phyloP scores from a whole-genome alignment of 1,140 invertebrate genomes.

The Pogonognathellus flavescens region DNA sequence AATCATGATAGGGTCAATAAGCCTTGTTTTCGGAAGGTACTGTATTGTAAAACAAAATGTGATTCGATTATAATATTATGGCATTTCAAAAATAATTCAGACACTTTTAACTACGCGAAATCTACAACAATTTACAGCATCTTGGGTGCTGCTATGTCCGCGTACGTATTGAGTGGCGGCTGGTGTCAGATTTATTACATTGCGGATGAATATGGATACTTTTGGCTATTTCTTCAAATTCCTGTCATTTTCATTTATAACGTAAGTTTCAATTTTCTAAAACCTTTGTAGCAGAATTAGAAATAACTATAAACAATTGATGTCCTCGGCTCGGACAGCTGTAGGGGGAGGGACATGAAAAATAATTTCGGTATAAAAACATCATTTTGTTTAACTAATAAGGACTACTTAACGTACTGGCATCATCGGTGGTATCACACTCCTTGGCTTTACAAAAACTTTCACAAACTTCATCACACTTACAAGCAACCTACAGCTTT shows the following conservation, averaged over 20 bases:
- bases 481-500: slow-evolving; percentile 83
- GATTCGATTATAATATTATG: too few relatives aligned
- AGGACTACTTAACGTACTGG: slow-evolving; percentile 81
- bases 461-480: slow-evolving; percentile 82
- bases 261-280: slow-evolving; percentile 70
- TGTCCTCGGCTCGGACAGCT: too few relatives aligned
- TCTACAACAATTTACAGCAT: slow-evolving; percentile 68
- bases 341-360: too few relatives aligned
- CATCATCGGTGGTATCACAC: slow-evolving; percentile 79
- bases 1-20: slow-evolving; percentile 76
- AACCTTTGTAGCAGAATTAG: too few relatives aligned
- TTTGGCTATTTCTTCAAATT: slow-evolving; percentile 78
- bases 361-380: too few relatives aligned
- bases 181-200: slow-evolving; percentile 77
- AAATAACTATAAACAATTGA: too few relatives aligned
- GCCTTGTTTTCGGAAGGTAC: slow-evolving; percentile 73
- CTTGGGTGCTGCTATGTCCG: slow-evolving; percentile 75
- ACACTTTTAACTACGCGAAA: too few relatives aligned
- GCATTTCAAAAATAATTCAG: too few relatives aligned
- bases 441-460: slow-evolving; percentile 79
- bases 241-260: slow-evolving; percentile 76
- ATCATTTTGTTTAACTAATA: slow-evolving; percentile 27
- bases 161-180: slow-evolving; percentile 79
- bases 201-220: slow-evolving; percentile 76
- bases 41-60: too few relatives aligned